phyloP scores from a whole-genome alignment of 2,113 vertebrate genomes.

The Brachypteracias leptosomus region DNA sequence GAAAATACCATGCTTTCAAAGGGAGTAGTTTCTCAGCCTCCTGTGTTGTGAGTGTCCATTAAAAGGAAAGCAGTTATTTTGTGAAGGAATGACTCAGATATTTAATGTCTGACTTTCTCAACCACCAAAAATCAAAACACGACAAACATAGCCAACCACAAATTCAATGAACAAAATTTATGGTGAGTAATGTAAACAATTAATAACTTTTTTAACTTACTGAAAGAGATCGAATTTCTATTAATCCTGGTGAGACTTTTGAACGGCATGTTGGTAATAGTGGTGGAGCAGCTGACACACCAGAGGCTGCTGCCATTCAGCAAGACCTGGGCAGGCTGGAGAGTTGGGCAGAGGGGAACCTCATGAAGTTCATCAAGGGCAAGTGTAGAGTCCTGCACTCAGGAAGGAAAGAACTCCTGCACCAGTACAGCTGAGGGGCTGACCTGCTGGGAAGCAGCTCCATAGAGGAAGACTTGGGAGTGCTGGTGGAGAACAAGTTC shows the following conservation, averaged over 20 bases:
- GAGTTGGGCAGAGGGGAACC: too few relatives aligned
- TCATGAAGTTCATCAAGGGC: too few relatives aligned
- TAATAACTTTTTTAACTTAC: not conserved
- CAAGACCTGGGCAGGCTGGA: too few relatives aligned
- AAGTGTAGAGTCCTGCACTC: too few relatives aligned
- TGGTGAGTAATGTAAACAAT: not conserved
- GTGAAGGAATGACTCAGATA: not conserved
- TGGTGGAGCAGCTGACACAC: too few relatives aligned
- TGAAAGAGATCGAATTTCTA: not conserved
- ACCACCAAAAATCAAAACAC: not conserved
- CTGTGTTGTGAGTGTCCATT: not conserved
- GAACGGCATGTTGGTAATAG: fast-evolving
- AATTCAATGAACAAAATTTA: not conserved
- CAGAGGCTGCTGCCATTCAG: too few relatives aligned
- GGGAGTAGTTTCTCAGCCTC: not conserved
- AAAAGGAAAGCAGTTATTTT: not conserved
- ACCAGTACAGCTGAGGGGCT: too few relatives aligned
- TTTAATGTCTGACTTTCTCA: not conserved
- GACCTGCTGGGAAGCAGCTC: too few relatives aligned
- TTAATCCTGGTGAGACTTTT: not conserved
- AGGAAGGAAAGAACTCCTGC: too few relatives aligned
- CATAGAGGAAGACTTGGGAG: too few relatives aligned
- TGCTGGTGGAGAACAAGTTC: too few relatives aligned
- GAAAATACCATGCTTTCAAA: not conserved
- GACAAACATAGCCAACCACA: not conserved